Conservation (phyloP, 2,113 vertebrate genomes). For the Ivindomyrus marchei region DNA sequence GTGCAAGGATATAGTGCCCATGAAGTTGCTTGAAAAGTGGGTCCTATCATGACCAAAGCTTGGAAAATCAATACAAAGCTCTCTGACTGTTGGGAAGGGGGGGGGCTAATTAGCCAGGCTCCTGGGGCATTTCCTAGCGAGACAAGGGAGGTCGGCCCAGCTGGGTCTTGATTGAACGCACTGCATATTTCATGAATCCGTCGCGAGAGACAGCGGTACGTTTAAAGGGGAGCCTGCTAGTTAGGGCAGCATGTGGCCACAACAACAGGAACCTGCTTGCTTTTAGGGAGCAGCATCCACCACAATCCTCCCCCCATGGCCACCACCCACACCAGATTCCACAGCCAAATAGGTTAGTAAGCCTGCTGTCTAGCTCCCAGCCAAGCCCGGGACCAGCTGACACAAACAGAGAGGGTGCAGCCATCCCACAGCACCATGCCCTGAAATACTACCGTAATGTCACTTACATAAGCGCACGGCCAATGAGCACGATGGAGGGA, state of each 20-base stretch:
- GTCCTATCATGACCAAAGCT: not conserved
- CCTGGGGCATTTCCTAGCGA: not conserved
- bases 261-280: not conserved
- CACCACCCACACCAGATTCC: not conserved
- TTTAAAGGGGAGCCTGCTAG: not conserved
- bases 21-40: not conserved
- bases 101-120: constrained; percentile 1
- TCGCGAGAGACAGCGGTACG: constrained; percentile 38
- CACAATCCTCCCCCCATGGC: not conserved
- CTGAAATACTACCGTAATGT: not conserved
- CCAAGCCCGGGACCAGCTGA: not conserved
- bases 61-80: not conserved
- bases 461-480: not conserved
- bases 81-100: not conserved
- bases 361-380: not conserved
- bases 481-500: not conserved
- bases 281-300: not conserved
- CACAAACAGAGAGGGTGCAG: not conserved
- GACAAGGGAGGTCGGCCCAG: not conserved
- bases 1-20: not conserved
- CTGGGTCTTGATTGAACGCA: constrained; percentile 44
- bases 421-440: not conserved
- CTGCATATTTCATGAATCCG: constrained; percentile 65
- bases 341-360: constrained; percentile 13
- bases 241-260: not conserved